Percentiles rank a stretch among this genome's conserved stretches.
Evolutionary conservation across 2,888 invertebrate genomes (phyloP).

Genomic region (Venustoraphidia nigricollis): DNA sequence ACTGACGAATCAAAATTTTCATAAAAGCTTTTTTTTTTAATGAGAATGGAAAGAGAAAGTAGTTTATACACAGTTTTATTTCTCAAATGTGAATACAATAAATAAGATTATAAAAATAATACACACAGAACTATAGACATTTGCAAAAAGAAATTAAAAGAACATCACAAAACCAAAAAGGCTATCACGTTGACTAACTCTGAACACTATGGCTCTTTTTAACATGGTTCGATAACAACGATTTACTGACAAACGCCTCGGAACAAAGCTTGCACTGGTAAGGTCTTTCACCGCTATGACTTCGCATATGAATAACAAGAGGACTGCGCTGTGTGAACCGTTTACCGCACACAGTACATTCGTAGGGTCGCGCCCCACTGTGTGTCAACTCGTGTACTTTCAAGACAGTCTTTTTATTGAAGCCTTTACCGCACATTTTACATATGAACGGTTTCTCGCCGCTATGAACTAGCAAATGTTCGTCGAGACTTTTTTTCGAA

Average conservation of each 20-base stretch:
- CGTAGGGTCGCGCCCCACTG: conserved; percentile 4
- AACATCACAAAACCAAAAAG: too few relatives aligned
- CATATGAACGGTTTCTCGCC: conserved; percentile 18
- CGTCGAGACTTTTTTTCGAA: conserved; percentile 28
- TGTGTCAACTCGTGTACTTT: conserved; percentile 5
- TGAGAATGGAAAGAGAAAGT: too few relatives aligned
- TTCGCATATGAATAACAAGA: conserved; percentile 35
- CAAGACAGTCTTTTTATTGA: conserved; percentile 3
- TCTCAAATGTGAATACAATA: too few relatives aligned
- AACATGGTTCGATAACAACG: conserved; percentile 38
- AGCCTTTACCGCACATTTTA: conserved; percentile 5
- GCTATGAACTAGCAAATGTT: conserved; percentile 30
- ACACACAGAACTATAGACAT: too few relatives aligned
- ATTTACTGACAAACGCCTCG: conserved; percentile 24
- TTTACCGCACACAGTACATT: conserved; percentile 5
- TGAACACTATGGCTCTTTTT: conserved; percentile 25
- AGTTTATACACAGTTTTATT: too few relatives aligned
- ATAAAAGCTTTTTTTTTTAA: too few relatives aligned
- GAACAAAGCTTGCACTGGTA: conserved; percentile 4
- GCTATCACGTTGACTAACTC: too few relatives aligned
- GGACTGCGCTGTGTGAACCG: conserved; percentile 39
- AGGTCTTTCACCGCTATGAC: conserved; percentile 17
- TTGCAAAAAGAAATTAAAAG: too few relatives aligned
- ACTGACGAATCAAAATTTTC: too few relatives aligned
- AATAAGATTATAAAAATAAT: too few relatives aligned